Evolutionary conservation across 2,888 invertebrate species (phyloP).

Genomic region (Diachrysia chrysitis): DNA sequence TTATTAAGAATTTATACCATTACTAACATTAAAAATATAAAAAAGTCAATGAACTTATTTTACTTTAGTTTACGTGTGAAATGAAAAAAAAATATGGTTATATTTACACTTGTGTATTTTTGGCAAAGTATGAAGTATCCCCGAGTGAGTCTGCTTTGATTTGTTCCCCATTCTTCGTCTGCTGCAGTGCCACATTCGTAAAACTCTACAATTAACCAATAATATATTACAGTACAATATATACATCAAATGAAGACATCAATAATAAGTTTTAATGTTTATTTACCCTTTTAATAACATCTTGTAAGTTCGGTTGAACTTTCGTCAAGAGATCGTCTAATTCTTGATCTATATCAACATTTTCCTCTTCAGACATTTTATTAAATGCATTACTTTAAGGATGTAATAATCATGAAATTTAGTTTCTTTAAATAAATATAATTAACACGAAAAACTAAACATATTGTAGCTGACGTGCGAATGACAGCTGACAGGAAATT

Average conservation of each 20-base stretch:
- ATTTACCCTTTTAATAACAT: slow-evolving; percentile 90
- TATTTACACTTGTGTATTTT: slow-evolving; percentile 90
- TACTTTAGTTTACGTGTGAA: not conserved
- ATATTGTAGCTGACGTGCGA: slow-evolving; percentile 51
- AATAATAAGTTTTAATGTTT: slow-evolving; percentile 49
- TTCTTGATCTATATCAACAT: slow-evolving; percentile 84
- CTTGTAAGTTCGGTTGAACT: slow-evolving; percentile 88
- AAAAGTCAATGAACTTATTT: too few relatives aligned
- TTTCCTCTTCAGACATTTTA: slow-evolving; percentile 80
- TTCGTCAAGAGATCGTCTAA: slow-evolving; percentile 84
- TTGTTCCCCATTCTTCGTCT: slow-evolving; percentile 85
- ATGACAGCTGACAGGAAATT: slow-evolving; percentile 54
- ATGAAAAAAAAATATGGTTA: not conserved
- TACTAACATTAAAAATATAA: too few relatives aligned
- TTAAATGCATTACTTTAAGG: slow-evolving; percentile 63
- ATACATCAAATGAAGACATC: slow-evolving; percentile 10
- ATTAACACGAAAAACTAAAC: slow-evolving; percentile 53
- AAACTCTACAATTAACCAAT: slow-evolving; percentile 83
- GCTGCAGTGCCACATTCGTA: slow-evolving; percentile 89
- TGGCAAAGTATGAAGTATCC: slow-evolving; percentile 87
- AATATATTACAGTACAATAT: slow-evolving; percentile 8
- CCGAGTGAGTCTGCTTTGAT: slow-evolving; percentile 82
- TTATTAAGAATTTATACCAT: too few relatives aligned
- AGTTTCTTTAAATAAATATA: slow-evolving; percentile 38
- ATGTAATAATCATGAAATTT: slow-evolving; percentile 34